A percentile compares a stretch with the other conserved stretches of the same genome.
Conservation (phyloP, 2,888 invertebrate species). For the Chesias legatella region DNA sequence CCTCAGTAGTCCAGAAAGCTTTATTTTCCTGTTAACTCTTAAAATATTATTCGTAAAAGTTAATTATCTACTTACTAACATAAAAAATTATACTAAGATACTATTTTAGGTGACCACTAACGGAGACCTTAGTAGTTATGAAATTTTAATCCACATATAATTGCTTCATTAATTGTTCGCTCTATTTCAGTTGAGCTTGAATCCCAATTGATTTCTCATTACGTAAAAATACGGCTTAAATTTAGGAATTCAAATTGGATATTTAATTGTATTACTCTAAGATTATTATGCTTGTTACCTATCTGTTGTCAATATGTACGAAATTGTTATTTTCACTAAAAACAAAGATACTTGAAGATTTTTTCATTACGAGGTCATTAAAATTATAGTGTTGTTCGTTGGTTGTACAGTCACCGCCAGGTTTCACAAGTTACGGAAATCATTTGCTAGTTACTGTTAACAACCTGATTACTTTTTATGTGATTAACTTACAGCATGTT, state of each 20-base stretch:
- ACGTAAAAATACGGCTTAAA: conserved; percentile 39
- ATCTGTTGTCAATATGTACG: conserved; percentile 34
- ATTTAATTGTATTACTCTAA: conserved; percentile 28
- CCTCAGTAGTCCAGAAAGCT: no score
- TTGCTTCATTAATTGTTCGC: conserved; percentile 6
- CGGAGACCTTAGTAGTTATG: no score
- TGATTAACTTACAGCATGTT: no score
- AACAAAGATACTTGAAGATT: conserved; percentile 58
- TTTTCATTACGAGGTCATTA: conserved; percentile 62
- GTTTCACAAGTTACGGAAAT: no score
- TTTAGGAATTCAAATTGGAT: conserved; percentile 25
- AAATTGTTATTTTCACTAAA: conserved; percentile 44
- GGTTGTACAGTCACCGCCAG: no score
- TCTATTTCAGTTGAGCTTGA: conserved; percentile 28
- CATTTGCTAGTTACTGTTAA: no score
- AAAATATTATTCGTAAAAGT: no score
- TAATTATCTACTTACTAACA: no score
- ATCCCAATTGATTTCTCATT: conserved; percentile 45
- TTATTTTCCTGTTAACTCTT: no score
- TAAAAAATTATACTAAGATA: no score
- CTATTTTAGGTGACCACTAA: no score
- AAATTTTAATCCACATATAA: background rate
- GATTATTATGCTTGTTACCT: conserved; percentile 36
- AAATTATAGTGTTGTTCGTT: conserved; percentile 31
- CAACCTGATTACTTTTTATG: no score